phyloP scores from a whole-genome alignment of 2,113 vertebrate species.

The Pandion haliaetus region DNA sequence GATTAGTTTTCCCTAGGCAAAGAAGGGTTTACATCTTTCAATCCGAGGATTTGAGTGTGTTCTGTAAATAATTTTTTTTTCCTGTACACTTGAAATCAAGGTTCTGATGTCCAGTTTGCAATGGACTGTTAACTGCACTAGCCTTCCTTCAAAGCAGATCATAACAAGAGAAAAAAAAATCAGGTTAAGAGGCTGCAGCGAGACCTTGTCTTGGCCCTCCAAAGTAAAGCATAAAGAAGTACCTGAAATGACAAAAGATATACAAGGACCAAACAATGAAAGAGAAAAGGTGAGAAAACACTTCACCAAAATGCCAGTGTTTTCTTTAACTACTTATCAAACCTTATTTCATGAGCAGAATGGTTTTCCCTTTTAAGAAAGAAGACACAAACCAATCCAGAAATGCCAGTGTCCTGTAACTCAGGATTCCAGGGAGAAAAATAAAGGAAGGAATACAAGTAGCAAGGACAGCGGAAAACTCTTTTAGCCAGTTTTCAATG shows the following conservation, averaged over 20 bases:
- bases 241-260: neutral
- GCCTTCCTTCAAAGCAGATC: neutral
- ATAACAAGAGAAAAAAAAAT: neutral
- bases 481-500: neutral
- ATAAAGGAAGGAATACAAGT: neutral
- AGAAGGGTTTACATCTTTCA: neutral
- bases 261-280: neutral
- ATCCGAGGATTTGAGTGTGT: neutral
- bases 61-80: neutral
- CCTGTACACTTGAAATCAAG: neutral
- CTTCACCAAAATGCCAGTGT: neutral
- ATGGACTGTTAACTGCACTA: neutral
- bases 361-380: neutral
- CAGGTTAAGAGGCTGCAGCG: neutral
- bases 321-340: neutral
- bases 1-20: neutral
- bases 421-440: neutral
- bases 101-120: neutral
- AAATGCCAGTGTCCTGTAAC: neutral
- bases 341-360: accelerated
- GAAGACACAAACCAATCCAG: neutral
- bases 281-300: neutral
- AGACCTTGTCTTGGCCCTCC: neutral
- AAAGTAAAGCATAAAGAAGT: neutral
- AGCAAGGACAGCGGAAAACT: neutral